Base-by-base conservation (phyloP, 1,140 invertebrate genomes). In the Stegodyphus dumicola region DNA sequence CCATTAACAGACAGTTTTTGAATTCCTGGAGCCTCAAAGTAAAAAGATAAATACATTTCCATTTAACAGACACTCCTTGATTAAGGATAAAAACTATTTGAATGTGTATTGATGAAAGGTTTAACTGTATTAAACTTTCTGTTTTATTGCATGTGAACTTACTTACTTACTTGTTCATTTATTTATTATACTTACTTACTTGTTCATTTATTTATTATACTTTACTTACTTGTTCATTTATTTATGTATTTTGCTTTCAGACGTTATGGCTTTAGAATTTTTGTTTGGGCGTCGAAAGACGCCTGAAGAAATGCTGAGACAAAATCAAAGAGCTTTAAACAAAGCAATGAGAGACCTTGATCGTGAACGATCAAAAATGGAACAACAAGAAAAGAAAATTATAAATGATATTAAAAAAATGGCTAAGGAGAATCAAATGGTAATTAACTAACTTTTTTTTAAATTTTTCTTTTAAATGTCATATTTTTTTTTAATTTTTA, bases 341-440 rank as follows among this genome's bases (percentile, higher is more conserved):
- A 99, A 98, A 92, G 98, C 98, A 6, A 99, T 99, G 95, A 92
- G 98, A 71, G 98, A 99, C 91, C 92, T 99, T 74, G 98, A 99
- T 89, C 92, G 98, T 75, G 98, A 99, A 92, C 94, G 95, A 88
- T 92, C 94, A 90, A 95, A 97, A 90, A 99, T 99, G 97, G 98
- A 99, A 91, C 96, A 97, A 88, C 97, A 99, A 90, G 98, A 99
- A 90, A 99, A 99, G 90, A 99, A 99, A 92, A 95, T 99, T 65
- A 99, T 99, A 87, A 93, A 93, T 6, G 98, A 99, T 90, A 99
- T 99, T 85, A 99, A 99, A 91, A 99, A 99, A 92, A 94, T 99
- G 92, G 98, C 98, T 5, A 99, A 99, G 91, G 96, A 98, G 90
- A 97, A 97, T 65, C 98, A 99, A 93, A 99, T 99, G 98, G 96